Evolutionary conservation across 2,888 invertebrate species (phyloP), one percentile per base, ranked within the genome.

Genomic region (Tenthredo distinguenda): DNA sequence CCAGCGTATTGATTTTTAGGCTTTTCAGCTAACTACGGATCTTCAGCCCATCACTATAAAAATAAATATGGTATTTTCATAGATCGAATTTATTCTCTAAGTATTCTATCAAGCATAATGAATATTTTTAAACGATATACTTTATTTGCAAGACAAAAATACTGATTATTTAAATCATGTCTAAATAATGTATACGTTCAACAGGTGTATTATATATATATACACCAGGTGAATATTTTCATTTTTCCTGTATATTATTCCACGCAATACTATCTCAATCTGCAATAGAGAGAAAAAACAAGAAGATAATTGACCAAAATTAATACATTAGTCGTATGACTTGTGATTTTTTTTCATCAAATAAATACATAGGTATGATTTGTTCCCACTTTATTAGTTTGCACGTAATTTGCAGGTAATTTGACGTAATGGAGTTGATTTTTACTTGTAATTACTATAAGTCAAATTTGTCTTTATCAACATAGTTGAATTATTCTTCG

Each of bases 61-160:
- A 26, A 26, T 50, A 47, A 12, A 26, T 26, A 47, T 77, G 55
- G 72, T 74, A 74, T 77, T 55, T 77, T 77, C 77, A 77, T 77
- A 55, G 31, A 50, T 40, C 31, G 55, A 77, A 31, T 5, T 31
- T 55, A 77, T 55, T 77, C 55, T 77, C 34, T 5, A 50, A 77
- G 47, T 77, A 77, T 18, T 34, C 77, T n/a, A 50, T 55, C 26
- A 55, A 6, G 77, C n/a, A 50, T 77, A 74, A 40, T 40, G 47
- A 74, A 47, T 74, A 74, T 21, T 26, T 21, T 74, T 15, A 40
- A 74, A 43, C 43, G 10, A 74, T 6, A 68, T 34, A 34, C 21
- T 15, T 68, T 68, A 12, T 34, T 34, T 43, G 2, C 72, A 12
- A 9, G 9, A 74, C 72, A 74, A n/a, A 74, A 37, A 43, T 74